Evolutionary conservation across 2,113 vertebrate species (phyloP).

Genomic region (Ceyx margarethae): DNA sequence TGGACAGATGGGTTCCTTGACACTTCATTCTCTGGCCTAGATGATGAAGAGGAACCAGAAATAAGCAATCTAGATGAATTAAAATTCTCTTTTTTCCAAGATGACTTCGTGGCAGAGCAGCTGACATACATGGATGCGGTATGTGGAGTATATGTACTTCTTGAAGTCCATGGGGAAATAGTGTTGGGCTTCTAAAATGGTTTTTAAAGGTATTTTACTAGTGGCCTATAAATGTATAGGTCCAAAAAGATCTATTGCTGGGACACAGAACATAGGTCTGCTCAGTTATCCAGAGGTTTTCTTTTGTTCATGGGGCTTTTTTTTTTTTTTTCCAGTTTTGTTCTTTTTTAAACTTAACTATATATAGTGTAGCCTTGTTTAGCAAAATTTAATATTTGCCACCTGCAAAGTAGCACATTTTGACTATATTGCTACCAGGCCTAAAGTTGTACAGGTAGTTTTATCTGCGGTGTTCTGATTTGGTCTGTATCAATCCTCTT

Average conservation of each 20-base stretch:
- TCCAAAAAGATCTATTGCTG: background rate
- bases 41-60: constrained; percentile 84
- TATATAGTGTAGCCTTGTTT: background rate
- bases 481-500: no score
- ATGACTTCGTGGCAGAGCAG: constrained; percentile 91
- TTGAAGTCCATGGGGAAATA: background rate
- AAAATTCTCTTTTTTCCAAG: constrained; percentile 85
- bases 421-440: background rate
- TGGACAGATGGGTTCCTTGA: constrained; percentile 78
- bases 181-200: background rate
- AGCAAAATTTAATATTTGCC: background rate
- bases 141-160: constrained; percentile 9
- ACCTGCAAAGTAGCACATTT: background rate
- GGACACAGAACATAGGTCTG: background rate
- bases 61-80: constrained; percentile 81
- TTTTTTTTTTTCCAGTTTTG: background rate
- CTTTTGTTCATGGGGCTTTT: background rate
- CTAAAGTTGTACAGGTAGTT: no score
- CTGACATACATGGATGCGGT: constrained; percentile 97
- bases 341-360: background rate
- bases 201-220: background rate
- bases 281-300: background rate
- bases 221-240: background rate
- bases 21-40: constrained; percentile 71
- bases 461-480: no score